Conservation (phyloP, 2,797 vertebrate genomes). For the Alosa sapidissima region DNA sequence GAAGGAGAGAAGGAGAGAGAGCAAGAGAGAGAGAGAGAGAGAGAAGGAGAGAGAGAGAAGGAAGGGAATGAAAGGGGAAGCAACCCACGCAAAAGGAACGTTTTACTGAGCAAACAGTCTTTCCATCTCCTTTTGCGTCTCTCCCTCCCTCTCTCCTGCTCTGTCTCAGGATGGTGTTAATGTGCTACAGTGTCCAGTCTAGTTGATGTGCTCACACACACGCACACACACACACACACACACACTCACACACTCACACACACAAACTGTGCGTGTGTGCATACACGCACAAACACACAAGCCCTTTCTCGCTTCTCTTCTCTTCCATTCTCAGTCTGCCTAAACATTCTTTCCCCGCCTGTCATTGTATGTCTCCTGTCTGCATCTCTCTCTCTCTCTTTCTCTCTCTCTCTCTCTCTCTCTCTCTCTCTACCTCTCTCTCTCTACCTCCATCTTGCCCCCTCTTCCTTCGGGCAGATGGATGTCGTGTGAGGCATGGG, state of each 20-base stretch:
- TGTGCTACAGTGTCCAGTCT: slow-evolving; percentile 59
- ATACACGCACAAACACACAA: slow-evolving; percentile 8
- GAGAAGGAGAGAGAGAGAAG: slow-evolving; percentile 54
- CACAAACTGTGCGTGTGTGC: not conserved
- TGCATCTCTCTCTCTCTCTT: slow-evolving; percentile 61
- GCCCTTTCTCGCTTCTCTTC: slow-evolving; percentile 49
- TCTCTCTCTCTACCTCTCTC: slow-evolving; percentile 41
- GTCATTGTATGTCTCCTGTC: slow-evolving; percentile 76
- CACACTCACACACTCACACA: not conserved
- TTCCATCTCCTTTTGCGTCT: slow-evolving; percentile 67
- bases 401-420: slow-evolving; percentile 41
- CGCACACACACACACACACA: slow-evolving; percentile 33
- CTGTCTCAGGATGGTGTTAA: slow-evolving; percentile 76
- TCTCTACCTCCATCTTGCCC: slow-evolving; percentile 45
- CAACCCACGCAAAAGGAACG: slow-evolving; percentile 73
- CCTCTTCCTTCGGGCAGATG: slow-evolving; percentile 42
- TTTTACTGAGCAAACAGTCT: slow-evolving; percentile 78
- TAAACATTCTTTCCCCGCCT: slow-evolving; percentile 82
- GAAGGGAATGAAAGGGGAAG: slow-evolving; percentile 54
- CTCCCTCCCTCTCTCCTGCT: slow-evolving; percentile 45
- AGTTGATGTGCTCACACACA: slow-evolving; percentile 63
- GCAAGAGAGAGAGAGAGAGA: not conserved
- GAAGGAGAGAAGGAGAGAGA: slow-evolving; percentile 24
- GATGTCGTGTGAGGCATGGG: slow-evolving; percentile 51
- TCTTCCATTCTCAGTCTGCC: slow-evolving; percentile 68